Base-by-base conservation (phyloP, 2,113 vertebrate species). In the Dicerorhinus sumatrensis region DNA sequence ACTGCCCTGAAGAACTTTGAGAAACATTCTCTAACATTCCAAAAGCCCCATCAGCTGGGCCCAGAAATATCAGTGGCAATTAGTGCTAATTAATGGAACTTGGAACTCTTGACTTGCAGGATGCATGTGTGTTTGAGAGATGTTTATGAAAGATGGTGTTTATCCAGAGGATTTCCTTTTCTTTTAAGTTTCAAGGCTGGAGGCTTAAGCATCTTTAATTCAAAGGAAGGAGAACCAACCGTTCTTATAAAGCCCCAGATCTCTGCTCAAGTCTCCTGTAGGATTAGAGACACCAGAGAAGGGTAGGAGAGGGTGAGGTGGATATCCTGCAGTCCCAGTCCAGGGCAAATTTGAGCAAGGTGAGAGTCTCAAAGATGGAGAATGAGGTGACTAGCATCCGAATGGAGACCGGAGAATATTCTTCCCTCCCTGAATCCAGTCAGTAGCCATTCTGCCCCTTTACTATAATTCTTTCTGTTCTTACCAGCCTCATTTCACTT, bases 131-230 rank as follows among this genome's bases (percentile, higher is more conserved):
- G 82, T 97, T 87, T 70, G 90, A 96, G 72, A 96, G 92, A 96
- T 97, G 97, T 96, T 98, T 97, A 94, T 96, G 94, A 96, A 95
- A 95, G 95, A 90, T 92, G 94, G 84, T 97, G 96, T 96, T 97
- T 98, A 97, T 96, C 96, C 94, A 85, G 63, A 88, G 97, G 96
- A 98, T 97, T 98, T 98, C 98, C 97, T 96, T 94, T 96, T 94
- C 97, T 97, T 96, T 97, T 36, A 95, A 96, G 95, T 95, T 93
- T 96, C 87, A 84, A 96, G 95, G 90, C 87, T 77, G 42, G 60
- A 95, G 83, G 70, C 94, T 98, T 96, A 96, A 82, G 90, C 65
- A 92, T 95, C 95, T 96, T 96, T 96, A 94, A 96, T 96, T 65
- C 76, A 92, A 89, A 97, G 97, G 95, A 97, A 97, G 97, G 94